Conservation (phyloP, 2,113 vertebrate species). For the Trogon surrucura region DNA sequence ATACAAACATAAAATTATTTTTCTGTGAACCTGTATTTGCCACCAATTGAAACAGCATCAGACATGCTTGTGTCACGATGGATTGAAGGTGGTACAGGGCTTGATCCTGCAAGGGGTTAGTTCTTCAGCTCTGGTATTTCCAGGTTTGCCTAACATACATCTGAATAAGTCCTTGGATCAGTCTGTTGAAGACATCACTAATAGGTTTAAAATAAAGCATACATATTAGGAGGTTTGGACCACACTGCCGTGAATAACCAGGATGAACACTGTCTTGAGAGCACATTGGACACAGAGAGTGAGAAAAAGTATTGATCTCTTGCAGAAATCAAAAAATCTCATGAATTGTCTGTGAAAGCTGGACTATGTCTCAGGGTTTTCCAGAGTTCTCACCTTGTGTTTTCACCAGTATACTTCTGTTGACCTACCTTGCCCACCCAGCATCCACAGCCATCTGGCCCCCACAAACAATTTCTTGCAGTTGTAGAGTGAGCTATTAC, state of each 20-base stretch:
- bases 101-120: not conserved
- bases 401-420: not conserved
- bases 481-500: conserved; percentile 67
- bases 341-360: not conserved
- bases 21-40: not conserved
- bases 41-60: not conserved
- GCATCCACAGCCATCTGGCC: not conserved
- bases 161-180: not conserved
- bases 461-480: not conserved
- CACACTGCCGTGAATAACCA: not conserved
- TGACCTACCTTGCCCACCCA: not conserved
- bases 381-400: not conserved
- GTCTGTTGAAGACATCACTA: not conserved
- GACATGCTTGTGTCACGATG: not conserved
- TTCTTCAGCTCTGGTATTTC: not conserved
- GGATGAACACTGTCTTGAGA: not conserved
- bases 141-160: not conserved
- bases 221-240: not conserved
- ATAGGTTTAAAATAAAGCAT: not conserved
- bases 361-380: not conserved
- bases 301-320: not conserved
- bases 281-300: not conserved
- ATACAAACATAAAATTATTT: conserved; percentile 28
- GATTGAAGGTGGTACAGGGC: not conserved
- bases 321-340: not conserved